phyloP scores from a whole-genome alignment of 2,888 invertebrate genomes.

The Rotaria magnacalcarata region DNA sequence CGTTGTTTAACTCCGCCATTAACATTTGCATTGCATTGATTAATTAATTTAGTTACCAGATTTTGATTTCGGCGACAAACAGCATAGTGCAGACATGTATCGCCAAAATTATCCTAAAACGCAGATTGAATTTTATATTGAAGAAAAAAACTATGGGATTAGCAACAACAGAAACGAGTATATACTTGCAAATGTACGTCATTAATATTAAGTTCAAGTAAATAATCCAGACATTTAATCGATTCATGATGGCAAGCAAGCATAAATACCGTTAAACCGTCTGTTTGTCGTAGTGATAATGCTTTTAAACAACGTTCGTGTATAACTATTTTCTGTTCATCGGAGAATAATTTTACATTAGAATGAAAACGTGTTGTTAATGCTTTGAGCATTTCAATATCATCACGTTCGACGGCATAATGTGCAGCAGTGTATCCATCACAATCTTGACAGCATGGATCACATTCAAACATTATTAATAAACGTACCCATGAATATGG shows the following conservation, averaged over 20 bases:
- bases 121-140: neutral
- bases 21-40: neutral
- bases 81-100: constrained; percentile 32
- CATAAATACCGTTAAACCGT: neutral
- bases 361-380: neutral
- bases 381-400: neutral
- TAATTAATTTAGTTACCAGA: neutral
- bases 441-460: neutral
- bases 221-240: neutral
- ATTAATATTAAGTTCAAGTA: neutral
- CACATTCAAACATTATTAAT: neutral
- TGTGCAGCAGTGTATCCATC: neutral
- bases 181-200: neutral
- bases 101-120: constrained; percentile 15
- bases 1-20: neutral
- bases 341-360: neutral
- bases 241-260: neutral
- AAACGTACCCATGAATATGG: neutral
- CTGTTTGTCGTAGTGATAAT: neutral
- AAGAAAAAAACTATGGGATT: neutral
- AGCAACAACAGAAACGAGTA: neutral
- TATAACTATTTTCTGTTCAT: neutral
- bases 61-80: neutral
- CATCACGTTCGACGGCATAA: neutral
- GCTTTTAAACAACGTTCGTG: neutral